These are phyloP conservation scores for Saturnia pavonia DNA, from an alignment of 2,888 invertebrate species.

Conservation along the genomic window DNA sequence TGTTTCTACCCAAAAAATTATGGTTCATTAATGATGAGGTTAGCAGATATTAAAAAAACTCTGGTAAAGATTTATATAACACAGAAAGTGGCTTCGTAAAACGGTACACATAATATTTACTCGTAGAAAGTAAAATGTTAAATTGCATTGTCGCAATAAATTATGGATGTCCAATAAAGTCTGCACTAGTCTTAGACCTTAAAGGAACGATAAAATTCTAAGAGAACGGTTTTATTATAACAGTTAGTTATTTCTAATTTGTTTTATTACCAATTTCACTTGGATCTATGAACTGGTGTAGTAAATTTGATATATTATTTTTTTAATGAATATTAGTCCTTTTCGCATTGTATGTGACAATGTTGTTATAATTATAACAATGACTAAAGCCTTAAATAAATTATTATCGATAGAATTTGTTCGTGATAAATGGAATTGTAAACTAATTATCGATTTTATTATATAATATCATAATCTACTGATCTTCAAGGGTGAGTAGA, in stretches of 20 bases:
- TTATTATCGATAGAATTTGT: background rate
- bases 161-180: constrained; percentile 3
- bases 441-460: background rate
- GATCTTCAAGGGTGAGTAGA: background rate
- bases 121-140: constrained; percentile 45
- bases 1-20: background rate
- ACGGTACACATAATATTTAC: constrained; percentile 42
- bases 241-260: background rate
- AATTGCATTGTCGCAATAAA: constrained; percentile 28
- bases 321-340: background rate
- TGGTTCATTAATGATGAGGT: constrained; percentile 44
- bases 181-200: background rate
- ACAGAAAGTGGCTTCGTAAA: constrained; percentile 53
- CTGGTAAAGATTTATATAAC: constrained; percentile 46
- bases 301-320: background rate
- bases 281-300: background rate
- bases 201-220: background rate
- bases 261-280: background rate
- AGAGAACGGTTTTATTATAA: background rate
- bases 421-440: background rate
- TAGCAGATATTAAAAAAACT: constrained; percentile 41
- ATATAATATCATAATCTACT: background rate
- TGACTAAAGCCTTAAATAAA: background rate
- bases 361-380: background rate
- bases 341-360: background rate